Base-by-base conservation (phyloP, 1,140 invertebrate genomes). In the Bombus confusus region DNA sequence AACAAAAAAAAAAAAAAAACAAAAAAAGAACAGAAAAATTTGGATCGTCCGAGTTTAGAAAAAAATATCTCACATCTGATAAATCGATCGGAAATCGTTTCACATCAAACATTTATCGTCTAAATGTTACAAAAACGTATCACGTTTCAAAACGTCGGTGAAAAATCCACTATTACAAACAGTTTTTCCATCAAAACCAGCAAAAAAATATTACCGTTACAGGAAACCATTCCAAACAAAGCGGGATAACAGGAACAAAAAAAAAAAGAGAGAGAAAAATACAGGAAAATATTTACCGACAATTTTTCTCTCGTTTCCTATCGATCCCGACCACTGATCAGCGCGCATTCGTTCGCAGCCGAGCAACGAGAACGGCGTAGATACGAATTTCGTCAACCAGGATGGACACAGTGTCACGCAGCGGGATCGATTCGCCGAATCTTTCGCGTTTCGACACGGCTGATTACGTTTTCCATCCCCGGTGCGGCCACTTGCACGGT, bases 261-360 rank as follows among this genome's bases (percentile, higher is more conserved):
- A 9, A 12, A 8, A 37, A 31, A 34, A 6, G 31, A 3, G 22
- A 41, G 10, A 72, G 31, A 39, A 39, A 39, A 25, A 69, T 39
- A 9, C 37, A 25, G 68, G 34, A 28, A 69, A 69, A 74, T 43
- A 74, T 74, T 74, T 74, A 31, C 28, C 12, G 59, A 62, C 72
- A 47, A 74, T 74, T 74, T 74, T 74, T 59, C 68, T 39, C 66
- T 71, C 47, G 34, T 31, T 47, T 72, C 64, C 47, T 9, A 34
- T 39, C 43, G 71, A 41, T 74, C 15, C 12, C 13, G 41, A 74
- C 18, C 47, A 22, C 47, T 52, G 47, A 52, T 52, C 47, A 52
- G 47, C 47, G 47, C 5, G 22, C 18, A n/a, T n/a, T 47, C 13
- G 41, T 47, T 22, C n/a, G 18, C 72, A n/a, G 13, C n/a, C 71